Percentiles rank a stretch among this genome's conserved stretches.
Conservation (phyloP, 2,113 vertebrate genomes). For the Chloebia gouldiae region DNA sequence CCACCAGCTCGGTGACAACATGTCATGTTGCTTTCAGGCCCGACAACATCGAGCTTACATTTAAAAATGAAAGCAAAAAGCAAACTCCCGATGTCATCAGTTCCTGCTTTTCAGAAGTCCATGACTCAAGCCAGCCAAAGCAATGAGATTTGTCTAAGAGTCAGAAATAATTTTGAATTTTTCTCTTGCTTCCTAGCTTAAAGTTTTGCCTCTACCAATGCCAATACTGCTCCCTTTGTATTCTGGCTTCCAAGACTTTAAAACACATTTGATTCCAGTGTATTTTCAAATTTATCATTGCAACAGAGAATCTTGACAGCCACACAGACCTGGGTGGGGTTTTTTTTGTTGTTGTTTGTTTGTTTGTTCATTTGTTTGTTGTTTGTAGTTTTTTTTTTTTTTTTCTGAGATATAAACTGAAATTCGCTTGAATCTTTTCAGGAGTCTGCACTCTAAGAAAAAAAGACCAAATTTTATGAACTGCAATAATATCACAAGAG, state of each 20-base stretch:
- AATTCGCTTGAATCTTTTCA: neutral
- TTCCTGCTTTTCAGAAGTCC: neutral
- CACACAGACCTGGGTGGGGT: neutral
- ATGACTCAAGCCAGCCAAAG: neutral
- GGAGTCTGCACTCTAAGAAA: neutral
- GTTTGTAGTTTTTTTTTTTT: neutral
- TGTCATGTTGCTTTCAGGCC: rapidly evolving
- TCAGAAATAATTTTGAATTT: neutral
- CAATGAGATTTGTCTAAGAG: neutral
- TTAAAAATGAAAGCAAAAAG: neutral
- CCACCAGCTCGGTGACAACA: rapidly evolving
- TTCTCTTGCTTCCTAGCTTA: neutral
- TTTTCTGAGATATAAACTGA: neutral
- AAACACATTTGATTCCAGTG: neutral
- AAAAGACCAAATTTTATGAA: neutral
- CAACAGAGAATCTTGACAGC: neutral
- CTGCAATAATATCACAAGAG: neutral
- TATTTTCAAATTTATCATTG: neutral
- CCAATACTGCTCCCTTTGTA: rapidly evolving
- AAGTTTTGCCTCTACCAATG: neutral
- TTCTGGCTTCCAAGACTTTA: neutral
- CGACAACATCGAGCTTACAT: rapidly evolving
- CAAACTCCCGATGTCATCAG: rapidly evolving
- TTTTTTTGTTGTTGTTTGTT: neutral
- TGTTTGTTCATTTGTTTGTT: neutral